These are phyloP conservation scores for Alouatta caraya DNA, from an alignment of 2,797 vertebrate genomes.

Conservation along the genomic window DNA sequence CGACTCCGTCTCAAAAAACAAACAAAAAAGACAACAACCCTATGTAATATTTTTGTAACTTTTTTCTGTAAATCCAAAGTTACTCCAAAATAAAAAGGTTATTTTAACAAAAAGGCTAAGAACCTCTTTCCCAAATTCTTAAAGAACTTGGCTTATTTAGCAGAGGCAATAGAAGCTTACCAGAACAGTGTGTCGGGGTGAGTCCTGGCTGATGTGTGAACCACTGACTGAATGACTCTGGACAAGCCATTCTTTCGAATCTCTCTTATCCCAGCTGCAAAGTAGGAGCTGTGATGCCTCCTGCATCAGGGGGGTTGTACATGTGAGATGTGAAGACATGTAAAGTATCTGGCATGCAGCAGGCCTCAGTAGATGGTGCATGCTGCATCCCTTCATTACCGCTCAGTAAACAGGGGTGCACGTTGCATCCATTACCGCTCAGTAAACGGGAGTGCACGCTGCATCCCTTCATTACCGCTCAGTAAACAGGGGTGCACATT, in stretches of 20 bases:
- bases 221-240: background rate
- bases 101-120: background rate
- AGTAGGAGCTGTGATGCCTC: background rate
- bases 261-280: background rate
- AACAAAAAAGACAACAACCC: background rate
- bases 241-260: background rate
- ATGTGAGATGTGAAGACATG: background rate
- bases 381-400: too few relatives aligned
- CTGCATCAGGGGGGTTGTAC: background rate
- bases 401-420: too few relatives aligned
- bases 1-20: too few relatives aligned
- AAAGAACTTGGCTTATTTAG: background rate
- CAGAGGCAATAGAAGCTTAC: background rate
- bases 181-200: background rate
- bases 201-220: background rate
- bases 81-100: background rate
- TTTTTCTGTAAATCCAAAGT: background rate
- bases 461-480: too few relatives aligned
- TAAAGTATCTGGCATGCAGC: slow-evolving; percentile 3
- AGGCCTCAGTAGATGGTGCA: slow-evolving; percentile 34
- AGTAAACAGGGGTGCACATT: accelerated
- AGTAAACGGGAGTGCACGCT: too few relatives aligned
- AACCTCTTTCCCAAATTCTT: background rate
- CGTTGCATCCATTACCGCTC: too few relatives aligned
- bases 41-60: background rate